phyloP scores from a whole-genome alignment of 2,797 vertebrate species.

The Tokudaia tokunoshimensis region DNA sequence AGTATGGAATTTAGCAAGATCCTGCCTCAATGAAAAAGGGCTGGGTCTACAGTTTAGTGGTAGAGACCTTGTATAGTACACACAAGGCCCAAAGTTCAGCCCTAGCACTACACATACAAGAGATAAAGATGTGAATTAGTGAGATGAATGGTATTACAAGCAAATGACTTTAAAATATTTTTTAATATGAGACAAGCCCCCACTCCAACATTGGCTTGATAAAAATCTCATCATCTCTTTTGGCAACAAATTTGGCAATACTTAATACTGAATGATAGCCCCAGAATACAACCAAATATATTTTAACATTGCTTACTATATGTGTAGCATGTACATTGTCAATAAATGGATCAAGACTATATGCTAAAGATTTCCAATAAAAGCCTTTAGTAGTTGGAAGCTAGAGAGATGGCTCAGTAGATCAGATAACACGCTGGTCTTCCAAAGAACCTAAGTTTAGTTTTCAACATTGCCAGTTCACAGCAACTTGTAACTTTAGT shows the following conservation, averaged over 20 bases:
- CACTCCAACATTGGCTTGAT: neutral
- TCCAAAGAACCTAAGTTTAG: neutral
- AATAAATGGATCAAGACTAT: neutral
- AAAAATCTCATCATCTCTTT: neutral
- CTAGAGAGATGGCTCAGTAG: neutral
- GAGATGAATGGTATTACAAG: neutral
- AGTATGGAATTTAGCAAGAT: no score
- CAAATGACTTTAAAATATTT: constrained; percentile 46
- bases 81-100: neutral
- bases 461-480: neutral
- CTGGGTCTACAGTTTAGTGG: neutral
- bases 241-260: constrained; percentile 48
- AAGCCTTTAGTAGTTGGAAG: neutral
- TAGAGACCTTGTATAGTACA: neutral
- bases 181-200: neutral
- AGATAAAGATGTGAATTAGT: neutral
- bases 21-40: no score
- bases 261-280: constrained; percentile 3
- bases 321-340: neutral
- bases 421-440: neutral
- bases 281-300: constrained; percentile 22
- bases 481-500: neutral
- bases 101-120: neutral
- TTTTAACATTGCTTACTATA: constrained; percentile 35
- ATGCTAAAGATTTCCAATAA: neutral